Evolutionary conservation across 2,113 vertebrate genomes (phyloP), one percentile per base, ranked within the genome.

Genomic region (Tauraco erythrolophus): DNA sequence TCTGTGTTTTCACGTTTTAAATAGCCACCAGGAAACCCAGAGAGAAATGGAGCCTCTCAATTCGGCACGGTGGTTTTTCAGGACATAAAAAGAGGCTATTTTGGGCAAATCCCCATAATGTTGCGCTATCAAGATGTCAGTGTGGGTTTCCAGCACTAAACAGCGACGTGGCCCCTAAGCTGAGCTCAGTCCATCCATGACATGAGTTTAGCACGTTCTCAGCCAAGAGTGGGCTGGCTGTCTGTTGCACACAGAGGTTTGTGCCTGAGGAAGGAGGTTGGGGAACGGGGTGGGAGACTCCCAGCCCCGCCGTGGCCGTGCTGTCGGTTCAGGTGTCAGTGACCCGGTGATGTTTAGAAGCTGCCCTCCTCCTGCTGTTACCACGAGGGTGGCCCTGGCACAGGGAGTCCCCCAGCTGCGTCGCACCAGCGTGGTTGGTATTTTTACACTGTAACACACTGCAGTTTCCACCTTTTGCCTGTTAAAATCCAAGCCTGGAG

Each of bases 401-500:
- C 60, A 45, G 46, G 53, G 51, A 10, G 10, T 48, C 17, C 35
- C 28, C 66, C 24, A 4, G 61, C 39, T 16, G 0, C 3, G 1
- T 7, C 54, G 13, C 45, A 39, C 72, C 50, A 19, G 27, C 7
- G 7, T 6, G 78, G 24, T 46, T 43, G 39, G 6, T 45, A 1
- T 2, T 70, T 45, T 45, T 12, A 4, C 4, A 2, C 27, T 41
- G 0, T 22, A 33, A 21, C 1, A 1, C 4, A 0, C 43, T 14
- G 70, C 17, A 45, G 1, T 35, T 54, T 57, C 70, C 9, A 9
- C 9, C 37, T 68, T 10, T n/a, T n/a, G 3, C 27, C 45, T 2
- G 0, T 27, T 61, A 33, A 57, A 79, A 35, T 50, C 46, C 27
- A 16, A 27, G 22, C n/a, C 19, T 33, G 27, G 68, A 0, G 50